These are phyloP conservation scores for Gallinago media DNA, from an alignment of 2,113 vertebrate genomes.

Conservation along the genomic window DNA sequence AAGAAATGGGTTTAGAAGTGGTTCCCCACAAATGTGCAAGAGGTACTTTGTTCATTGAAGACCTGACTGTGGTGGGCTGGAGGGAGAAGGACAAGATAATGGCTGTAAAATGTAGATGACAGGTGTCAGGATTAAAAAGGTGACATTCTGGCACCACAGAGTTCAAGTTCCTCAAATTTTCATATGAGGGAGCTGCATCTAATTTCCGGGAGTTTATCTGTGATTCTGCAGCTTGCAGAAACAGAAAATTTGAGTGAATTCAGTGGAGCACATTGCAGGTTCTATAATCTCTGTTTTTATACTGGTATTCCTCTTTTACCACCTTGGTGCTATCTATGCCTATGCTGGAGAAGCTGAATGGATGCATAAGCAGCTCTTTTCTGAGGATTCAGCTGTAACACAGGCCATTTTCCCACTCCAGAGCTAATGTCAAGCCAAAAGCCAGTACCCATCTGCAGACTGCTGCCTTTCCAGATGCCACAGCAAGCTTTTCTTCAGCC, in stretches of 20 bases:
- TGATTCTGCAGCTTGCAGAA: background rate
- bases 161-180: background rate
- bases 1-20: background rate
- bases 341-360: accelerated
- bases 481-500: background rate
- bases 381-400: background rate
- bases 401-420: background rate
- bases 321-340: background rate
- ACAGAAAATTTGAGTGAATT: background rate
- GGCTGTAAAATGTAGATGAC: background rate
- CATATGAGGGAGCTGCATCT: background rate
- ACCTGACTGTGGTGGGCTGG: background rate
- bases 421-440: background rate
- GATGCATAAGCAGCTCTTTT: background rate
- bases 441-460: background rate
- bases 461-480: background rate
- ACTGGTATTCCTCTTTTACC: background rate
- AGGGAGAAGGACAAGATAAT: background rate
- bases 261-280: background rate
- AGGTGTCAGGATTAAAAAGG: background rate
- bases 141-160: background rate
- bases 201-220: background rate
- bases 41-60: background rate
- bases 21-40: background rate
- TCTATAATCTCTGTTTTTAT: background rate